phyloP scores from a whole-genome alignment of 2,888 invertebrate genomes.

The Drosophila fungiperda region DNA sequence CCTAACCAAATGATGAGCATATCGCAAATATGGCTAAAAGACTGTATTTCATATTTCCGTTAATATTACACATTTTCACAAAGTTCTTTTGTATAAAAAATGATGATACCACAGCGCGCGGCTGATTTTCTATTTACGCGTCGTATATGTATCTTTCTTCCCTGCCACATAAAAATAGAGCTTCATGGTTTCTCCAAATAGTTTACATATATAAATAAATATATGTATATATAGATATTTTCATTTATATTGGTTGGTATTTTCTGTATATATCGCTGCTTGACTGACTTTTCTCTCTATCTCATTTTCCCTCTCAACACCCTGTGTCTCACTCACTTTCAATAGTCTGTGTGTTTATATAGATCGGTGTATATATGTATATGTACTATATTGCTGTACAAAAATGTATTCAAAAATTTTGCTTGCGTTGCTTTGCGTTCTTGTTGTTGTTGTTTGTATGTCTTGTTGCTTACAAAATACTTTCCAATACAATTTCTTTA shows the following conservation, averaged over 20 bases:
- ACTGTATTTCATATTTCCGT: conserved; percentile 29
- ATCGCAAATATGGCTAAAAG: conserved; percentile 57
- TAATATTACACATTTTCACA: conserved; percentile 51
- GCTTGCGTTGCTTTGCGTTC: conserved; percentile 70
- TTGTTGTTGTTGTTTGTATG: conserved; percentile 35
- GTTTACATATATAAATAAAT: conserved; percentile 77
- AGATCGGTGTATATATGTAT: conserved; percentile 59
- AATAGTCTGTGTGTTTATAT: conserved; percentile 55
- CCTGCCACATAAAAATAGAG: conserved; percentile 75
- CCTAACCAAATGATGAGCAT: conserved; percentile 51
- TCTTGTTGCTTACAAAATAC: conserved; percentile 59
- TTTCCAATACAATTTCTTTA: conserved; percentile 58
- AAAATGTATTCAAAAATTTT: conserved; percentile 73
- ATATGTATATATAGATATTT: conserved; percentile 49
- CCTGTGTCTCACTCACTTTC: conserved; percentile 56
- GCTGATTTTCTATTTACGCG: conserved; percentile 26
- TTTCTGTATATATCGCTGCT: conserved; percentile 59
- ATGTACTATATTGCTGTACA: conserved; percentile 57
- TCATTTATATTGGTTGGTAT: conserved; percentile 64
- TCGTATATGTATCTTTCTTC: conserved; percentile 36
- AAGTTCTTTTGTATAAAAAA: conserved; percentile 55
- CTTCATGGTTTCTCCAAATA: conserved; percentile 73
- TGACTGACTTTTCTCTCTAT: conserved; percentile 39
- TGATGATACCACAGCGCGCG: conserved; percentile 44
- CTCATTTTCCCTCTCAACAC: conserved; percentile 27